Evolutionary conservation across 2,888 invertebrate genomes (phyloP), one percentile per base, ranked within the genome.

Genomic region (Agonopterix heracliana): DNA sequence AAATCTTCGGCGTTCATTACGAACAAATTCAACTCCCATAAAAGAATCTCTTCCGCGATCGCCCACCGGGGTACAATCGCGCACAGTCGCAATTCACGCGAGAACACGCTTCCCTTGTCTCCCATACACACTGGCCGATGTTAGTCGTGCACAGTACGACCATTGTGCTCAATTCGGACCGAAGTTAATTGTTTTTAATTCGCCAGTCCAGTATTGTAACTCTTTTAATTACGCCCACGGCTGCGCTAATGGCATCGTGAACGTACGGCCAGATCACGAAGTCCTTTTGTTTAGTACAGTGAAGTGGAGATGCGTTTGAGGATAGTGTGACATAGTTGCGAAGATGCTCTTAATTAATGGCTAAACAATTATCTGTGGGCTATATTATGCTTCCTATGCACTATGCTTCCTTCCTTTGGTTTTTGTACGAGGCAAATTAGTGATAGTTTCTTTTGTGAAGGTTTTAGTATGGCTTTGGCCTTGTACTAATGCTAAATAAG

Each of bases 131-230:
- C n/a, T 38, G 3, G 26, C 26, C 26, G 26, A 26, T 26, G 38
- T 38, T 45, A 77, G 74, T 84, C 86, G 85, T 83, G 82, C 76
- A 56, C 68, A 57, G 56, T 58, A 53, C 68, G 68, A 67, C 78
- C 81, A 86, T 86, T 86, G 85, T 85, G 74, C 79, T 81, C 81
- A 81, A 81, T 84, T 82, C 81, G 76, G 81, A 64, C 56, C 60
- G 63, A 59, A 79, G 82, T 84, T 86, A 85, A 86, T 86, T 86
- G 85, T 85, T 86, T 86, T 86, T 84, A 86, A 85, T 86, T 84
- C 82, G 74, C 77, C 70, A 68, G 71, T 71, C 71, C 68, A 71
- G 81, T 78, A 78, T 81, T 85, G 84, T 84, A 80, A 74, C 76
- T 83, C 79, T 86, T 81, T 85, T 87, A 87, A 86, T 87, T 87